Conservation (phyloP, 2,113 vertebrate species). For the Heteronetta atricapilla region DNA sequence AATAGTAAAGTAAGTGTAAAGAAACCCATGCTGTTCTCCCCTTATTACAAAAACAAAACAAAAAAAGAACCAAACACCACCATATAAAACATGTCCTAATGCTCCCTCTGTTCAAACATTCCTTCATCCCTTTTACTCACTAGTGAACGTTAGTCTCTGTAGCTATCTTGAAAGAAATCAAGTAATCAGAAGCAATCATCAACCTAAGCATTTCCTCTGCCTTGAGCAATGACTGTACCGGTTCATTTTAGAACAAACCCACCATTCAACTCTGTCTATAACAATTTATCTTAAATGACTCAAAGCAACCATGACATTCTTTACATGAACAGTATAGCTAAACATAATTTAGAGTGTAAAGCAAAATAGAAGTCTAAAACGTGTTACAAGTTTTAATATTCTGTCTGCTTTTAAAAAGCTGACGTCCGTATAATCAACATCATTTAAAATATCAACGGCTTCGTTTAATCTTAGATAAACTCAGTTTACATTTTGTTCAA, state of each 20-base stretch:
- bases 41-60: not conserved
- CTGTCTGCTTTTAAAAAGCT: not conserved
- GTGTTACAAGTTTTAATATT: not conserved
- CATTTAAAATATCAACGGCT: not conserved
- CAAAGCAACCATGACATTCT: conserved; percentile 20
- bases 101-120: not conserved
- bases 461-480: not conserved
- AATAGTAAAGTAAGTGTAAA: not conserved
- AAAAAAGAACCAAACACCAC: not conserved
- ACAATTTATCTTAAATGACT: conserved; percentile 46
- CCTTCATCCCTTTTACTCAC: conserved; percentile 1
- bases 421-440: not conserved
- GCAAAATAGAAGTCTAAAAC: not conserved
- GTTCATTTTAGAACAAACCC: conserved; percentile 59
- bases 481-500: not conserved
- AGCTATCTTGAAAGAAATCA: conserved; percentile 57
- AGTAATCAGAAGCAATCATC: conserved; percentile 55
- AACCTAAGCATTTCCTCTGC: conserved; percentile 58
- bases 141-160: not conserved
- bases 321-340: not conserved
- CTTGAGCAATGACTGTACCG: conserved; percentile 54
- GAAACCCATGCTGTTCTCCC: not conserved
- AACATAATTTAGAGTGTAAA: not conserved
- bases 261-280: conserved; percentile 40
- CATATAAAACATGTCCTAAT: not conserved